Percentiles rank a stretch among this genome's conserved stretches.
Evolutionary conservation across 2,888 invertebrate species (phyloP).

Genomic region (Erebia epiphron): DNA sequence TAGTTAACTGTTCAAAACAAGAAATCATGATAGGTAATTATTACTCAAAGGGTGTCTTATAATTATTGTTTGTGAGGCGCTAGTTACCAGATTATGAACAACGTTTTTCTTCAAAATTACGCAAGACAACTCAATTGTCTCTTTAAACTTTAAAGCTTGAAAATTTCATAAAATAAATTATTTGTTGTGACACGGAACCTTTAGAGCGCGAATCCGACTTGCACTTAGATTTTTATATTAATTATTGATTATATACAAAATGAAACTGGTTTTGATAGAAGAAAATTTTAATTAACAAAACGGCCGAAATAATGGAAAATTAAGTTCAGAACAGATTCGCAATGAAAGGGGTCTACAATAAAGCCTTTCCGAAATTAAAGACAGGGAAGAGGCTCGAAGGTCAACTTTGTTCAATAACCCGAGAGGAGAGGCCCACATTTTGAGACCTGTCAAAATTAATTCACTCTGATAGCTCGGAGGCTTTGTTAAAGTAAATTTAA

Average conservation of each 20-base stretch:
- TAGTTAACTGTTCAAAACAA: too few relatives aligned
- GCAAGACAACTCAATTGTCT: too few relatives aligned
- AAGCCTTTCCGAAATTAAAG: constrained; percentile 11
- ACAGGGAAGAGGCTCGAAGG: neutral
- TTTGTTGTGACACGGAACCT: too few relatives aligned
- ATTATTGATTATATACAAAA: neutral
- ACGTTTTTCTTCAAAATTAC: too few relatives aligned
- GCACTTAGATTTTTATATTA: too few relatives aligned
- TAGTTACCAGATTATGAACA: too few relatives aligned
- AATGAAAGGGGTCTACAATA: constrained; percentile 9
- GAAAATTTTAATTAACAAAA: constrained; percentile 15
- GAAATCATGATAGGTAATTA: too few relatives aligned
- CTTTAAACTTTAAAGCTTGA: too few relatives aligned
- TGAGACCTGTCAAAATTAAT: constrained; percentile 2
- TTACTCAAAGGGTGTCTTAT: too few relatives aligned
- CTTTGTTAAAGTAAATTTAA: neutral
- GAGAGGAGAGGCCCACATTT: constrained; percentile 1
- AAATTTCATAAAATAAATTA: too few relatives aligned
- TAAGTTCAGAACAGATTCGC: neutral
- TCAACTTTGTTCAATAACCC: constrained; percentile 4
- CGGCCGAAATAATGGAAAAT: neutral
- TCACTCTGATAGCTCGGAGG: neutral
- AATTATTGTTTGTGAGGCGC: too few relatives aligned
- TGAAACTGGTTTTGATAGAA: neutral
- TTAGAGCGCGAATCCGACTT: too few relatives aligned